Conservation (phyloP, 2,888 invertebrate species). For the Venustoraphidia nigricollis region DNA sequence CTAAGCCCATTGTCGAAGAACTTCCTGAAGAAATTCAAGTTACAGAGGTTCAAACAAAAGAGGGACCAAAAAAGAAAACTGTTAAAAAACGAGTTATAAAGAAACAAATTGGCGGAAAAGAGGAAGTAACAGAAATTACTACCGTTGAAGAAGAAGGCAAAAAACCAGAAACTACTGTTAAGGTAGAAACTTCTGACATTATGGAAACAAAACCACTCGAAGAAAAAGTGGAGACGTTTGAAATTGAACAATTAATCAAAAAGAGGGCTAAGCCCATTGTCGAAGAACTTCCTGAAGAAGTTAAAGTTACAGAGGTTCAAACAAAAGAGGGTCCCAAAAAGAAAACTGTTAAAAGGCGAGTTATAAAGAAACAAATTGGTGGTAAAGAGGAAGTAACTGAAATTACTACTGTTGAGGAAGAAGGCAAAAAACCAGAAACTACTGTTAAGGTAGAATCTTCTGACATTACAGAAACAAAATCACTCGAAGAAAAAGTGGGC, state of each 20-base stretch:
- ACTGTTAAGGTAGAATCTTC: constrained; percentile 15
- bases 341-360: constrained; percentile 20
- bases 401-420: constrained; percentile 22
- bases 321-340: constrained; percentile 15
- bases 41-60: constrained; percentile 13
- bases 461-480: constrained; percentile 11
- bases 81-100: constrained; percentile 4
- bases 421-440: constrained; percentile 17
- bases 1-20: constrained; percentile 17
- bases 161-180: constrained; percentile 1
- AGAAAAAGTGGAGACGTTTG: background rate
- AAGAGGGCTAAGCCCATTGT: constrained; percentile 9
- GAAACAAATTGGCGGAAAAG: constrained; percentile 5
- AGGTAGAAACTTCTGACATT: constrained; percentile 8
- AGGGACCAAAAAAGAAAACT: constrained; percentile 14
- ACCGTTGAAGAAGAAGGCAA: constrained; percentile 13
- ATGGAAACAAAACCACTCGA: background rate
- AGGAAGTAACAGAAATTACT: constrained; percentile 10
- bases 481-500: background rate
- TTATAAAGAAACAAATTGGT: constrained; percentile 22
- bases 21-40: constrained; percentile 27
- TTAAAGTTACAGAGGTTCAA: constrained; percentile 15
- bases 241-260: constrained; percentile 2
- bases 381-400: constrained; percentile 22
- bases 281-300: constrained; percentile 14